These are phyloP conservation scores for Emberiza fucata DNA, from an alignment of 2,113 vertebrate genomes.

Conservation along the genomic window DNA sequence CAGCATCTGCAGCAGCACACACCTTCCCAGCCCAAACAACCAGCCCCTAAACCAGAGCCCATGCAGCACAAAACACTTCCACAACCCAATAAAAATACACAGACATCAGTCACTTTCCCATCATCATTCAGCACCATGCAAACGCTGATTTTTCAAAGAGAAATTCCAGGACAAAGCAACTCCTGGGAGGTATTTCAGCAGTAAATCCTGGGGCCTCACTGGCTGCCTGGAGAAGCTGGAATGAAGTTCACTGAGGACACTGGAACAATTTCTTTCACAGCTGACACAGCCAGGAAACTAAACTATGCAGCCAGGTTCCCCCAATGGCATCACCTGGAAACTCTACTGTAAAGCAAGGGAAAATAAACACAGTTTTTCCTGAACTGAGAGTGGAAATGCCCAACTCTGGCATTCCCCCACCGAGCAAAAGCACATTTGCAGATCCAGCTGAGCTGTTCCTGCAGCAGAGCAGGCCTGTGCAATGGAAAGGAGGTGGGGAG, in stretches of 20 bases:
- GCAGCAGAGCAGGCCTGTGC: background rate
- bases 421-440: background rate
- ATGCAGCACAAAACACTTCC: background rate
- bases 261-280: background rate
- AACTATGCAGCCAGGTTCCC: background rate
- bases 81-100: background rate
- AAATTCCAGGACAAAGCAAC: background rate
- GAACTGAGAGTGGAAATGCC: background rate
- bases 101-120: background rate
- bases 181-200: background rate
- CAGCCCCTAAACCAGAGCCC: background rate
- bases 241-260: background rate
- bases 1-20: background rate
- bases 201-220: background rate
- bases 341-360: background rate
- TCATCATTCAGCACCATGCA: fast-evolving
- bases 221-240: background rate
- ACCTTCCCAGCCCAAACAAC: background rate
- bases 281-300: background rate
- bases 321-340: background rate
- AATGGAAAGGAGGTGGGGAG: background rate
- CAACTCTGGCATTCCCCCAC: fast-evolving
- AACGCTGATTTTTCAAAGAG: background rate
- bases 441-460: fast-evolving
- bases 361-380: background rate